Base-by-base conservation (phyloP, 2,113 vertebrate genomes). In the Malurus cyaneus region DNA sequence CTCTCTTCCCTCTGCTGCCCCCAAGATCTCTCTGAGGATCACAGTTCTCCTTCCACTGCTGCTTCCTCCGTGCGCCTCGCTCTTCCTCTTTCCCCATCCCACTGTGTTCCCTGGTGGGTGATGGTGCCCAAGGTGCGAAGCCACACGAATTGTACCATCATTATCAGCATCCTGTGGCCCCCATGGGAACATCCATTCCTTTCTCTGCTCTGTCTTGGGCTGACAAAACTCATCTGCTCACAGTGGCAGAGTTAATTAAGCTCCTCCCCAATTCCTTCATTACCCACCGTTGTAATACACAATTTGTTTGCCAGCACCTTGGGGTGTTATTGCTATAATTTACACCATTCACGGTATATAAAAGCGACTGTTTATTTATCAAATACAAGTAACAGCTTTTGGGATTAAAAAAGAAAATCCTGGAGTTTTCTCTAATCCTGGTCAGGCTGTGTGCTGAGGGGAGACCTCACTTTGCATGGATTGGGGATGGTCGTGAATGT, bases 21-120 rank as follows among this genome's bases (percentile, higher is more conserved):
- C 47, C 29, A 31, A 23, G 31, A 54, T 29, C 46, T 60, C 49
- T n/a, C 86, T 2, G 1, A 70, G 53, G 42, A 87, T 74, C 54
- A 18, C 11, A 0, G 3, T 19, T 76, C 53, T 26, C 56, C 76
- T 66, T 84, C 50, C 65, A 54, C 13, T 77, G n/a, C 70, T 4
- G 6, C 34, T n/a, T 12, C 6, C 28, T 66, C 29, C 0, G 0
- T 25, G 54, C n/a, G n/a, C n/a, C n/a, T n/a, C n/a, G n/a, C n/a
- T n/a, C n/a, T n/a, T n/a, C 59, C 2, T 3, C 32, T 66, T 29
- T 18, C 15, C 34, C 6, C 1, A 5, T 64, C 60, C 74, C 2
- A 0, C 53, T 69, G 32, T 12, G 34, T 31, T 84, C 25, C 36
- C 34, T 60, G 6, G 1, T 66, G 65, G 66, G 62, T 39, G 42